phyloP scores from a whole-genome alignment of 2,113 vertebrate genomes.

The Cynopterus brachyotis region DNA sequence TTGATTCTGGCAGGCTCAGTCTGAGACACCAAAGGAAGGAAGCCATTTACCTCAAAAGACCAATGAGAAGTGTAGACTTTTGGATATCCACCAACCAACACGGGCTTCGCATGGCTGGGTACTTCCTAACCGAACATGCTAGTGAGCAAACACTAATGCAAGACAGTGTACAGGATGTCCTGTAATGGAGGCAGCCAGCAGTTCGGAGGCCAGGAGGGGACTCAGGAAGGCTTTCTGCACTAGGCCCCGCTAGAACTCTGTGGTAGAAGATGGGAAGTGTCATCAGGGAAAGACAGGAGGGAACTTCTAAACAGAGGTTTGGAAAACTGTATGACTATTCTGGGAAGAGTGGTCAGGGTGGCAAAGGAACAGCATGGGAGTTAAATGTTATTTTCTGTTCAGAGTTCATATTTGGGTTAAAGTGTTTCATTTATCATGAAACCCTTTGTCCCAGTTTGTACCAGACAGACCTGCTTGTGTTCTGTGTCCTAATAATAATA shows the following conservation, averaged over 20 bases:
- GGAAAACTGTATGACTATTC: not conserved
- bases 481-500: not conserved
- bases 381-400: not conserved
- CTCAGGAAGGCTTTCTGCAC: not conserved
- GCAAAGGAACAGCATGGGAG: not conserved
- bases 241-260: rapidly evolving
- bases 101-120: not conserved
- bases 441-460: not conserved
- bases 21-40: not conserved
- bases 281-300: not conserved
- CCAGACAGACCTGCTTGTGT: not conserved
- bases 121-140: rapidly evolving
- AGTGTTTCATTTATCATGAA: not conserved
- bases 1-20: not conserved
- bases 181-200: not conserved
- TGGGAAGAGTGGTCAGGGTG: not conserved
- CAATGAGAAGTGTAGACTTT: not conserved
- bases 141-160: not conserved
- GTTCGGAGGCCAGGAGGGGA: too few species aligned
- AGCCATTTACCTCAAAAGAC: not conserved
- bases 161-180: too few species aligned
- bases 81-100: not conserved
- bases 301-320: not conserved
- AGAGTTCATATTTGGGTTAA: not conserved
- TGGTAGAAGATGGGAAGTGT: not conserved